phyloP scores from a whole-genome alignment of 2,888 invertebrate species.

The Phengaris arion region DNA sequence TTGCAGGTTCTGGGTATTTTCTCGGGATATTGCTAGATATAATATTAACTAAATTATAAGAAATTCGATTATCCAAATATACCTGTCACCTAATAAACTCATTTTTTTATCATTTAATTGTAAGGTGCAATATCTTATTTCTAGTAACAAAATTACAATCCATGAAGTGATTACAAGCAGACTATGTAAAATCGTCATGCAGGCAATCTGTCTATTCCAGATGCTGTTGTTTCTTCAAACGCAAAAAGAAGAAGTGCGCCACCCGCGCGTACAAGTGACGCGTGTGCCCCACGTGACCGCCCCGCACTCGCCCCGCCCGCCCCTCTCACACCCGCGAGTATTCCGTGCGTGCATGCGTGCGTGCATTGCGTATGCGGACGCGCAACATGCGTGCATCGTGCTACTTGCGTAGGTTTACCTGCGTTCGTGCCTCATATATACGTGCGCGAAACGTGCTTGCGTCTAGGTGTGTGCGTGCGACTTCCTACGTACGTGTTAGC shows the following conservation, averaged over 20 bases:
- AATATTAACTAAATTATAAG: no score
- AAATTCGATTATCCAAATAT: background rate
- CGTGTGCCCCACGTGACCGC: slow-evolving; percentile 64
- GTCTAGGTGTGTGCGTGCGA: background rate
- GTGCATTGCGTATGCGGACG: background rate
- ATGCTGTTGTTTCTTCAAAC: slow-evolving; percentile 99
- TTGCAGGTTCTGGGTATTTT: no score
- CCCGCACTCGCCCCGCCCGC: slow-evolving; percentile 42
- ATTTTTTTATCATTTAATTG: background rate
- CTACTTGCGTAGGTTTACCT: slow-evolving; percentile 8
- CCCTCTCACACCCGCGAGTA: slow-evolving; percentile 32
- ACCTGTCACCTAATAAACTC: background rate
- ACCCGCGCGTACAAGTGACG: slow-evolving; percentile 94
- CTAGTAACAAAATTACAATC: background rate
- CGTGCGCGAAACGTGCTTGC: slow-evolving; percentile 7
- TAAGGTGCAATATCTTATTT: background rate
- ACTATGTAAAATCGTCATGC: slow-evolving; percentile 76
- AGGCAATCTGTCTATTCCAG: slow-evolving; percentile 83
- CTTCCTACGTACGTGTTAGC: background rate
- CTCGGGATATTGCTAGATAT: no score
- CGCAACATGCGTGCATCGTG: background rate
- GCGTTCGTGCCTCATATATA: background rate
- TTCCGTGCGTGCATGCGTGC: background rate
- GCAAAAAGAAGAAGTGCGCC: slow-evolving; percentile 98
- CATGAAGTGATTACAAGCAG: slow-evolving; percentile 63